These are phyloP conservation scores for Rhizoglyphus robini DNA, from an alignment of 1,140 invertebrate species.

Conservation along the genomic window DNA sequence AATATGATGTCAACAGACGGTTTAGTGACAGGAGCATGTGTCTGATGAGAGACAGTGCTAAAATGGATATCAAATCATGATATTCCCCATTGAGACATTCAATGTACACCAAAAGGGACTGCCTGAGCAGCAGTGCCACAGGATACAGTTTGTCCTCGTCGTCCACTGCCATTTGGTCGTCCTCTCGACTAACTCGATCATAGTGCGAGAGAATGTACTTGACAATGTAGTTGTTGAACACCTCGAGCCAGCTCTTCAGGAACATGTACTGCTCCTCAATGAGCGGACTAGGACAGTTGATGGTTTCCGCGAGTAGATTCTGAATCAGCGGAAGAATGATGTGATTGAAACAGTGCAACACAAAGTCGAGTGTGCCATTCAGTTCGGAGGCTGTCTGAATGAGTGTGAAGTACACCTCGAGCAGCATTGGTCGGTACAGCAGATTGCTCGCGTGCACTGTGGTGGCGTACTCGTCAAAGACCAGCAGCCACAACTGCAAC, in stretches of 20 bases:
- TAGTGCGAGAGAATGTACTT: constrained; percentile 6
- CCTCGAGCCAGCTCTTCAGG: background rate
- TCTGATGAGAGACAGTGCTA: no score
- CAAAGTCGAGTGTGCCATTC: background rate
- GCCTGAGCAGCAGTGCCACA: constrained; percentile 17
- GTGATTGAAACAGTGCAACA: background rate
- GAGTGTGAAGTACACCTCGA: constrained; percentile 8
- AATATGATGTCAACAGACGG: background rate
- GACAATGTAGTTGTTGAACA: background rate
- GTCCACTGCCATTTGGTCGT: no score
- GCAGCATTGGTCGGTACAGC: constrained; percentile 2
- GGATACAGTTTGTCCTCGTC: no score
- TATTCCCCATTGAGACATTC: constrained; percentile 1
- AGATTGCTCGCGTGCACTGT: background rate
- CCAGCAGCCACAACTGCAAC: constrained; percentile 1
- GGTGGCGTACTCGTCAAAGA: constrained; percentile 3
- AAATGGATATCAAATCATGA: constrained; percentile 4
- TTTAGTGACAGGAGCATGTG: no score
- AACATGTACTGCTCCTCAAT: background rate
- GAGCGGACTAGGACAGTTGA: no score
- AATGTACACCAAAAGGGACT: constrained; percentile 19
- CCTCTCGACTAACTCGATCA: no score
- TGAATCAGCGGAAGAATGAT: constrained; percentile 16
- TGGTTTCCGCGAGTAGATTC: no score
- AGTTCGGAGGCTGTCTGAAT: background rate